These are phyloP conservation scores for Rhabdophis nuchalis DNA, from an alignment of 2,797 vertebrate genomes.

Conservation along the genomic window DNA sequence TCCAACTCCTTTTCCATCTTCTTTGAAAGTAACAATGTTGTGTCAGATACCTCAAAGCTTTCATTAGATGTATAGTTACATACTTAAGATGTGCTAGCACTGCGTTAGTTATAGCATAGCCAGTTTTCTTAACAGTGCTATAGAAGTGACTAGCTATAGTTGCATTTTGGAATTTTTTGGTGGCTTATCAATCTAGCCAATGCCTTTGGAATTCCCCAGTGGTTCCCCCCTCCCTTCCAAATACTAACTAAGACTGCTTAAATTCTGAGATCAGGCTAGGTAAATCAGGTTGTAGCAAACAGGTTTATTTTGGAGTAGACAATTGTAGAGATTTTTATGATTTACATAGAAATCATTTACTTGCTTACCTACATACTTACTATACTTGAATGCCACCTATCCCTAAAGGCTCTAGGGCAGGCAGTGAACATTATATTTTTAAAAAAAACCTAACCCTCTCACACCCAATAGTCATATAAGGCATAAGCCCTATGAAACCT, in stretches of 20 bases:
- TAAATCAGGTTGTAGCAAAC: neutral
- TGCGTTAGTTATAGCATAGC: neutral
- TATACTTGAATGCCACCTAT: neutral
- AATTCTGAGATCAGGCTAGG: neutral
- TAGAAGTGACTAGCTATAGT: neutral
- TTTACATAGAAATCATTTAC: neutral
- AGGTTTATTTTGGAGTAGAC: neutral
- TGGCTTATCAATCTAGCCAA: neutral
- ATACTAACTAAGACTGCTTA: neutral
- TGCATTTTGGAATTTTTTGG: neutral
- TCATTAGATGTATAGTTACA: neutral
- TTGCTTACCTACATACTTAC: neutral
- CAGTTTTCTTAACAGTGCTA: neutral
- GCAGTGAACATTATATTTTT: neutral
- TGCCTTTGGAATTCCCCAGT: neutral
- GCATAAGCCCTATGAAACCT: neutral
- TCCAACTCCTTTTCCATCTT: neutral
- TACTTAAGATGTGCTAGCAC: neutral
- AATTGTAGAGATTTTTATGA: neutral
- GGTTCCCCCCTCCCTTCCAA: neutral
- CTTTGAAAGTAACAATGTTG: neutral
- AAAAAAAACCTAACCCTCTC: neutral
- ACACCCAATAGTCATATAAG: neutral
- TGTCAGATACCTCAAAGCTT: neutral
- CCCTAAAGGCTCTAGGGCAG: neutral